Evolutionary conservation across 2,888 invertebrate species (phyloP).

Genomic region (Tolmerus cingulatus): DNA sequence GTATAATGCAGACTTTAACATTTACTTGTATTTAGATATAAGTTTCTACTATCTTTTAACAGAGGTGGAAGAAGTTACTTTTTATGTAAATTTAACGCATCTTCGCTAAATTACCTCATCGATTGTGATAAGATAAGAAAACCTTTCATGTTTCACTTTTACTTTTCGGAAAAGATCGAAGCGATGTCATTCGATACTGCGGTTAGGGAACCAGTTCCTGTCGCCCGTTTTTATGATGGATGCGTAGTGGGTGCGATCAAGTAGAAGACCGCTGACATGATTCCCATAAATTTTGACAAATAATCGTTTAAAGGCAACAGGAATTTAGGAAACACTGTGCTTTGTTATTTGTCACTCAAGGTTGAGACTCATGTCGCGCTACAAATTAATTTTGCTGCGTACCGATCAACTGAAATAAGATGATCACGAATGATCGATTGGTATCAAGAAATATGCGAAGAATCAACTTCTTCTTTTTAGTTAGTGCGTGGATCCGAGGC

Average conservation of each 20-base stretch:
- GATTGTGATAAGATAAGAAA: neutral
- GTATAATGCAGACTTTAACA: too few species aligned
- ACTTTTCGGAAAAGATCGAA: neutral
- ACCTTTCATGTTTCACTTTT: neutral
- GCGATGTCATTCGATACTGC: neutral
- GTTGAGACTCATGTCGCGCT: neutral
- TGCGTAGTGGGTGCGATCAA: neutral
- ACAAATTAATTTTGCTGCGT: neutral
- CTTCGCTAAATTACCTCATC: neutral
- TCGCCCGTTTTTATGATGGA: neutral
- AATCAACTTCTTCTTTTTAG: neutral
- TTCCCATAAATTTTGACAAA: neutral
- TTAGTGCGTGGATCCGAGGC: neutral
- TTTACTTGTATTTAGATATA: too few species aligned
- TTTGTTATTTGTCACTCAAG: neutral
- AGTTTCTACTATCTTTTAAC: too few species aligned
- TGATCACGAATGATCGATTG: neutral
- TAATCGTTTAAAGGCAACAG: neutral
- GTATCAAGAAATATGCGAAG: neutral
- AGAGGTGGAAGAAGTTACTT: too few species aligned
- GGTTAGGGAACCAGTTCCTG: neutral
- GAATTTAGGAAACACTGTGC: neutral
- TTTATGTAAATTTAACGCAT: neutral
- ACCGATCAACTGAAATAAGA: neutral
- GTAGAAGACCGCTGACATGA: neutral